phyloP scores from a whole-genome alignment of 1,140 invertebrate genomes.

The Hetaerina americana region DNA sequence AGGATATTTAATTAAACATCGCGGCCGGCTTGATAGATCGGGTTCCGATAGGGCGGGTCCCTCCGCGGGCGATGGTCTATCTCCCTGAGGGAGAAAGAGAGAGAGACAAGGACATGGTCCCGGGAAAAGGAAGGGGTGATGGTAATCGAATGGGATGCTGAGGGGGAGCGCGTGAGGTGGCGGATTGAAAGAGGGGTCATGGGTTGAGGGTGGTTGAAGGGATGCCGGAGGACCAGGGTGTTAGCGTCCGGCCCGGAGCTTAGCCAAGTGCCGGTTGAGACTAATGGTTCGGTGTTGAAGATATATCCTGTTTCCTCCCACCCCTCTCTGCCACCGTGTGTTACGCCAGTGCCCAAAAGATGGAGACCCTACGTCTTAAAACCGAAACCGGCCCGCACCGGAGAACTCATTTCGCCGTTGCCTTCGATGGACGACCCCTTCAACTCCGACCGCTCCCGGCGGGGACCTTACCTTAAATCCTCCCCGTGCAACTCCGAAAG shows the following conservation, averaged over 20 bases:
- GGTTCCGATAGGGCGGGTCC: constrained; percentile 4
- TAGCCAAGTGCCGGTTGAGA: no score
- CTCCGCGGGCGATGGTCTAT: constrained; percentile 4
- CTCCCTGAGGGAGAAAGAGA: neutral
- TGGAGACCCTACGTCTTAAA: no score
- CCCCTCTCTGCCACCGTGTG: neutral
- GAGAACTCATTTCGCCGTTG: no score
- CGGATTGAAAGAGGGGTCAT: neutral
- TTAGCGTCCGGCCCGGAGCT: no score
- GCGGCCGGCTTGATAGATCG: constrained; percentile 4
- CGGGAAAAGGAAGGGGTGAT: neutral
- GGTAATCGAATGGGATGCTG: neutral
- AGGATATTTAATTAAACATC: constrained; percentile 7
- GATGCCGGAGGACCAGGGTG: no score
- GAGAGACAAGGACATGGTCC: neutral
- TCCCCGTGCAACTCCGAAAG: no score
- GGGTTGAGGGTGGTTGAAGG: no score
- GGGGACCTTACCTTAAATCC: no score
- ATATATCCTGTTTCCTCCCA: neutral
- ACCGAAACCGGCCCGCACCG: no score
- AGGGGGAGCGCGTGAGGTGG: neutral
- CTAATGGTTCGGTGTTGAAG: neutral
- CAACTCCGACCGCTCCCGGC: no score
- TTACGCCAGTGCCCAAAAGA: neutral
- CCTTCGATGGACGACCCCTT: no score